Percentiles rank a stretch among this genome's conserved stretches.
These are phyloP conservation scores for Pemphredon lugubris DNA, from an alignment of 2,888 invertebrate species.

Conservation along the genomic window DNA sequence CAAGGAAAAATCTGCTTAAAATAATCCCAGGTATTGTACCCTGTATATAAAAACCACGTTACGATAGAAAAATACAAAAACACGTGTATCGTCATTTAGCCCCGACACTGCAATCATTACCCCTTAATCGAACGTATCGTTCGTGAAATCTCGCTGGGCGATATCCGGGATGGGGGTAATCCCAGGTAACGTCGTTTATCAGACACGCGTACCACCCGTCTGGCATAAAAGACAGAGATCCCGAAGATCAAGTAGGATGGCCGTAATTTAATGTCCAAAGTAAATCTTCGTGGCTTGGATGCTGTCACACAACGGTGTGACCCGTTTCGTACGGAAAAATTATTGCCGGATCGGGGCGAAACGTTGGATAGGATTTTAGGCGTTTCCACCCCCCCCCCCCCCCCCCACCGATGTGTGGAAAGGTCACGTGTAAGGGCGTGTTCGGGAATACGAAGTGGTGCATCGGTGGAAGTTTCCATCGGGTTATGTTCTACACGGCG, in stretches of 20 bases:
- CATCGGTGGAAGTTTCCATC: slow-evolving; percentile 15
- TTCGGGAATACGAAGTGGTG: slow-evolving; percentile 32
- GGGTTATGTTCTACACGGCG: slow-evolving; percentile 22
- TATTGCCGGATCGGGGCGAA: slow-evolving; percentile 53
- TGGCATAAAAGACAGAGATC: slow-evolving; percentile 48
- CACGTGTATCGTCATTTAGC: too few species aligned
- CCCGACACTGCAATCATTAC: too few species aligned
- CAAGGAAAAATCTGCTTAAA: too few species aligned
- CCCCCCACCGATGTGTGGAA: slow-evolving; percentile 7
- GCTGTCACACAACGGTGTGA: slow-evolving; percentile 40
- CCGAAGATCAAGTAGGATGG: slow-evolving; percentile 51
- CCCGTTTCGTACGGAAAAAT: slow-evolving; percentile 51
- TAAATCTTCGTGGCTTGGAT: slow-evolving; percentile 57
- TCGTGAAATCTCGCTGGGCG: not conserved
- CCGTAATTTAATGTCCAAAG: slow-evolving; percentile 57
- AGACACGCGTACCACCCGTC: not conserved
- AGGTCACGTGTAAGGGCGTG: slow-evolving; percentile 29
- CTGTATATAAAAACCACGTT: too few species aligned
- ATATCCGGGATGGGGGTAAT: too few species aligned
- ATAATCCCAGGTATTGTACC: too few species aligned
- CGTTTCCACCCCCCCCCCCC: not conserved
- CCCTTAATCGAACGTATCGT: not conserved
- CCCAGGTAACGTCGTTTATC: slow-evolving; percentile 23
- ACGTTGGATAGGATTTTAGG: slow-evolving; percentile 37
- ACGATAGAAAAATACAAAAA: too few species aligned